A percentile compares a stretch with the other conserved stretches of the same genome.
These are phyloP conservation scores for Blera fallax DNA, from an alignment of 2,888 invertebrate species.

Conservation along the genomic window DNA sequence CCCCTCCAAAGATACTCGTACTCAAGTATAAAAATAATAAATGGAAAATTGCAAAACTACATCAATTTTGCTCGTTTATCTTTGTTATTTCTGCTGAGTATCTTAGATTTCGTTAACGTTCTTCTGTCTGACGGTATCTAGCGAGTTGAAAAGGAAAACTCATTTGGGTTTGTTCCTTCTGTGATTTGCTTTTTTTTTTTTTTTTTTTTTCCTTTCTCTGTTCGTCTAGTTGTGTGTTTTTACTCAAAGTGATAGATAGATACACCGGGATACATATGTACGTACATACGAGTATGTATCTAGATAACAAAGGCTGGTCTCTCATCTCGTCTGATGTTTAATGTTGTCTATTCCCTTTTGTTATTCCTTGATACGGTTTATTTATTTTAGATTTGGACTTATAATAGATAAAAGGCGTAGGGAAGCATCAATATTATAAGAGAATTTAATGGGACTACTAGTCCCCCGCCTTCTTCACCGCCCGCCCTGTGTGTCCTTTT, in stretches of 20 bases:
- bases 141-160: conserved; percentile 30
- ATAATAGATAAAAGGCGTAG: conserved; percentile 53
- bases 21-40: conserved; percentile 71
- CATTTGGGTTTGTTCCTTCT: conserved; percentile 63
- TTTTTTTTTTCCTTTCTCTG: background rate
- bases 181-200: conserved; percentile 22
- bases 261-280: background rate
- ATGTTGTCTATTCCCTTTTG: conserved; percentile 65
- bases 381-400: conserved; percentile 66
- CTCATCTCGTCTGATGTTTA: conserved; percentile 52
- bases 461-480: background rate
- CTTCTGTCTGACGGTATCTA: conserved; percentile 30
- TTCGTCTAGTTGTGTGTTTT: too few relatives aligned
- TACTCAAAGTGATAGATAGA: conserved; percentile 40
- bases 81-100: conserved; percentile 72
- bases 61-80: conserved; percentile 72
- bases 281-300: conserved; percentile 23
- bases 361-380: conserved; percentile 63
- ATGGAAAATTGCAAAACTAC: conserved; percentile 73
- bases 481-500: background rate
- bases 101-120: conserved; percentile 69
- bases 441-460: conserved; percentile 52
- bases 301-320: conserved; percentile 17
- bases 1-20: conserved; percentile 12
- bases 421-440: conserved; percentile 62